Conservation (phyloP, 2,797 vertebrate species). For the Enteromius thamalakanensis region DNA sequence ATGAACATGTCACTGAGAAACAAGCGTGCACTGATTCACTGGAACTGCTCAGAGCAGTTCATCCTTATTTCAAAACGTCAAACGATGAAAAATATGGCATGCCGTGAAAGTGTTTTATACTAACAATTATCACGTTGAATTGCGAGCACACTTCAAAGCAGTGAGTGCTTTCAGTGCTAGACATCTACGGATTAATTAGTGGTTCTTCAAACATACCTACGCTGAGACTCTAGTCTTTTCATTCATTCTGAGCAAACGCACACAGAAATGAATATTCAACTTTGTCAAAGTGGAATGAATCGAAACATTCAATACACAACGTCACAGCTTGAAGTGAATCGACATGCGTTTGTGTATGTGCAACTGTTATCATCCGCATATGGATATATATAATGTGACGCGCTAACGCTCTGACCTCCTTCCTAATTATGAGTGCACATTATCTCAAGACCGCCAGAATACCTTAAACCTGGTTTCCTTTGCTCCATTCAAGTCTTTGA, state of each 20-base stretch:
- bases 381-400: not conserved
- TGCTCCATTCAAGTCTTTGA: not conserved
- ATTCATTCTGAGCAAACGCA: not conserved
- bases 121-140: not conserved
- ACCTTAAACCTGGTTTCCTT: not conserved
- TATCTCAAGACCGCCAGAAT: not conserved
- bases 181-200: not conserved
- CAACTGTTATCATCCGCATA: not conserved
- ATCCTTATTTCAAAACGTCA: not conserved
- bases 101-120: not conserved
- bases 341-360: not conserved
- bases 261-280: not conserved
- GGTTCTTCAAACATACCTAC: not conserved
- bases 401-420: not conserved
- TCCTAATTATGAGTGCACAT: not conserved
- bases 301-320: not conserved
- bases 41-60: not conserved
- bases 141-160: not conserved
- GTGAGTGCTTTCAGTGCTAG: not conserved
- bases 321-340: slow-evolving; percentile 9
- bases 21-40: not conserved
- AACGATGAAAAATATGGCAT: not conserved
- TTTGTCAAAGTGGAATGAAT: not conserved
- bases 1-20: not conserved
- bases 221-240: not conserved